Conservation (phyloP, 2,113 vertebrate genomes). For the Zosterops japonicus region DNA sequence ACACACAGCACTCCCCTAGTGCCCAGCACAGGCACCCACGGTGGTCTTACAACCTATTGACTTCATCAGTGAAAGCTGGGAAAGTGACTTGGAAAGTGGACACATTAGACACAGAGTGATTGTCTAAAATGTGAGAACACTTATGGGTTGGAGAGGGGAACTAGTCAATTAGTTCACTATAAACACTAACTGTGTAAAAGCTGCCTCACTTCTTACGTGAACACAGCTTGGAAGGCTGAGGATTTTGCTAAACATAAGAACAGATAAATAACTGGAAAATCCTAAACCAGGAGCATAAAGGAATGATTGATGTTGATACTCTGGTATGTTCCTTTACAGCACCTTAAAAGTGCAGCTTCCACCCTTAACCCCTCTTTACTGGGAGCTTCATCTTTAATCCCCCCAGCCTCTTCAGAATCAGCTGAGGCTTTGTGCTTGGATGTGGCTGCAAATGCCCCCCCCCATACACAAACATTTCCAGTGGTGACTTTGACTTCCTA, state of each 20-base stretch:
- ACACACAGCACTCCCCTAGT: neutral
- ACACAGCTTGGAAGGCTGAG: neutral
- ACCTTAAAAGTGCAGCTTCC: neutral
- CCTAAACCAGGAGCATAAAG: neutral
- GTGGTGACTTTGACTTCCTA: neutral
- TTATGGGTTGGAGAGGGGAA: neutral
- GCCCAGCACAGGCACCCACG: conserved; percentile 1
- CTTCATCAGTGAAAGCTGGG: conserved; percentile 62
- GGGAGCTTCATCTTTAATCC: neutral
- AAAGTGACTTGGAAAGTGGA: conserved; percentile 73
- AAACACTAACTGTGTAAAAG: neutral
- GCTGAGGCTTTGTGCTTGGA: neutral
- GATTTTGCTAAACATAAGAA: neutral
- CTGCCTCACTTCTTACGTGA: accelerated
- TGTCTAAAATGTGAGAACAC: conserved; percentile 38
- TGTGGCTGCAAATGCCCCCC: neutral
- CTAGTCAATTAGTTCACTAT: conserved; percentile 22
- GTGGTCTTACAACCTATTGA: conserved; percentile 53
- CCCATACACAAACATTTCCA: neutral
- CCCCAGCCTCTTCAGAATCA: neutral
- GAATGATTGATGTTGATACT: neutral
- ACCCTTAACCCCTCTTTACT: neutral
- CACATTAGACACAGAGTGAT: conserved; percentile 8
- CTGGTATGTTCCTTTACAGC: neutral
- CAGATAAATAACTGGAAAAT: neutral